phyloP scores from a whole-genome alignment of 1,140 invertebrate species.

The Pachyrhynchus sulphureomaculatus region DNA sequence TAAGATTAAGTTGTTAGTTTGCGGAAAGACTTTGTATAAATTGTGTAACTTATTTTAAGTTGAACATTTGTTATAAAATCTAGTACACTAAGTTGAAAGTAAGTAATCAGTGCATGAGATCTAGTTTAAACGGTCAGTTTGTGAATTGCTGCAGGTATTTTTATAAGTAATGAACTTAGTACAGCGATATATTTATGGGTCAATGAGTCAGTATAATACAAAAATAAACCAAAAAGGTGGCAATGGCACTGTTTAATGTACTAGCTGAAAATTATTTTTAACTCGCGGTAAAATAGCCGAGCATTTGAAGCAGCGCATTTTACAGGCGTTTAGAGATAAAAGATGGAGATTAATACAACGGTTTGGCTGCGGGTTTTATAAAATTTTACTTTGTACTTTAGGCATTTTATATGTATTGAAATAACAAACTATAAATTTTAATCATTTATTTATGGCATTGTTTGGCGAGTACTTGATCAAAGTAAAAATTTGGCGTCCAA shows the following conservation, averaged over 20 bases:
- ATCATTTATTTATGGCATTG: background rate
- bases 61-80: too few relatives aligned
- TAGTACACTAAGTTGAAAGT: too few relatives aligned
- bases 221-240: conserved; percentile 26
- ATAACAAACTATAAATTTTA: conserved; percentile 6
- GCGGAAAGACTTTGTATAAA: too few relatives aligned
- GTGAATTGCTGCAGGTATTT: background rate
- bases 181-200: conserved; percentile 17
- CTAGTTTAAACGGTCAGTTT: background rate
- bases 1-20: too few relatives aligned
- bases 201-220: conserved; percentile 24
- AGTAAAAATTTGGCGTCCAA: too few relatives aligned
- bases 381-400: background rate
- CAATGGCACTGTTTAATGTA: conserved; percentile 31
- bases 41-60: too few relatives aligned
- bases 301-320: conserved; percentile 9
- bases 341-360: background rate
- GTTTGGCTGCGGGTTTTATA: background rate
- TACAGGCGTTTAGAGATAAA: conserved; percentile 15
- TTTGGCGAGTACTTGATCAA: background rate
- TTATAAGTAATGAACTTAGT: conserved; percentile 1
- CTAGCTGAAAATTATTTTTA: conserved; percentile 26
- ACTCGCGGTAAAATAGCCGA: background rate
- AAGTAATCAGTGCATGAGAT: too few relatives aligned
- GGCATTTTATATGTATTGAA: conserved; percentile 4